phyloP scores from a whole-genome alignment of 2,888 invertebrate species.

The Stenodema calcarata region DNA sequence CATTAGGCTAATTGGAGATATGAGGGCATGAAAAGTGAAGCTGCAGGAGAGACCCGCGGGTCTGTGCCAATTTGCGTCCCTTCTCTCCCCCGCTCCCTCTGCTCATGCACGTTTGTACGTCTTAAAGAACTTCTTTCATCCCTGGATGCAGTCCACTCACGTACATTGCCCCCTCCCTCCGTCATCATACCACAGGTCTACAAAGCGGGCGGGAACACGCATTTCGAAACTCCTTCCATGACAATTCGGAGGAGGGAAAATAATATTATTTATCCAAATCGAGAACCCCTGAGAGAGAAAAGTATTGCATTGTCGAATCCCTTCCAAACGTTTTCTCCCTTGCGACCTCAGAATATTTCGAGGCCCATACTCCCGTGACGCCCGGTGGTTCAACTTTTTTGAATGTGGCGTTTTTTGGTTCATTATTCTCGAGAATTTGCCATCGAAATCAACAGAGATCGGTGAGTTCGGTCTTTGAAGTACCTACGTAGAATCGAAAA shows the following conservation, averaged over 20 bases:
- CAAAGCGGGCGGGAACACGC: too few species aligned
- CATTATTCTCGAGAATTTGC: too few species aligned
- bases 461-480: too few species aligned
- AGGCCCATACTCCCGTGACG: too few species aligned
- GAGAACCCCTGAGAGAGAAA: too few species aligned
- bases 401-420: too few species aligned
- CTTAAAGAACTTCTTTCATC: slow-evolving; percentile 7
- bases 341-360: too few species aligned
- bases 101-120: neutral
- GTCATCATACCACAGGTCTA: neutral
- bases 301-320: neutral
- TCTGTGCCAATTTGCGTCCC: slow-evolving; percentile 23
- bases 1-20: slow-evolving; percentile 34
- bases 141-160: slow-evolving; percentile 19
- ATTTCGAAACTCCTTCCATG: neutral
- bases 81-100: neutral
- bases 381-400: too few species aligned
- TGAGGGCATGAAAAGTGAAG: neutral
- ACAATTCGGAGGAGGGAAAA: neutral
- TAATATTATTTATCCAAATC: slow-evolving; percentile 24
- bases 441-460: too few species aligned
- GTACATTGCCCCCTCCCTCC: neutral
- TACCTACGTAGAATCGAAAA: too few species aligned
- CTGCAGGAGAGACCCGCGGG: neutral
- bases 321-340: too few species aligned